These are phyloP conservation scores for Enoplosus armatus DNA, from an alignment of 2,797 vertebrate genomes.

Conservation along the genomic window DNA sequence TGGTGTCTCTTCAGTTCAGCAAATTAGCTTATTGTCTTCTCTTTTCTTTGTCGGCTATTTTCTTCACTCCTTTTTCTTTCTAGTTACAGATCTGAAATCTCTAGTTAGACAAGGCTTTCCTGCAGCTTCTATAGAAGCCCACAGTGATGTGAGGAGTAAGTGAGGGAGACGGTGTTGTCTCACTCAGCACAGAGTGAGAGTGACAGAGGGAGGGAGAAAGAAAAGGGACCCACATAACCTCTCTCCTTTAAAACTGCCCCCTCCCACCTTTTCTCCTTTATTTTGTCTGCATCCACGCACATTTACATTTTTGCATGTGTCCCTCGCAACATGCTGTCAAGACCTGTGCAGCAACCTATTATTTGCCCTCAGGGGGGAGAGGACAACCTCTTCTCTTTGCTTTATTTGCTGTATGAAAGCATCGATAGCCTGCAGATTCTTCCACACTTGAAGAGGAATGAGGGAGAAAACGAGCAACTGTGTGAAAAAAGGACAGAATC, in stretches of 20 bases:
- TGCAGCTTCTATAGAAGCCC: conserved; percentile 23
- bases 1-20: conserved; percentile 18
- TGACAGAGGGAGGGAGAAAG: conserved; percentile 56
- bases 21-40: conserved; percentile 7
- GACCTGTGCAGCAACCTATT: conserved; percentile 22
- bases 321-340: background rate
- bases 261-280: conserved; percentile 54
- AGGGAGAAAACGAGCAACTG: conserved; percentile 8
- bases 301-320: background rate
- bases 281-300: conserved; percentile 32
- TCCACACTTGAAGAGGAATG: conserved; percentile 3
- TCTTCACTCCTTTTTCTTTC: conserved; percentile 10
- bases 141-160: conserved; percentile 44
- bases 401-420: conserved; percentile 27
- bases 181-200: conserved; percentile 57
- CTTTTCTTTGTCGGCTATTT: background rate
- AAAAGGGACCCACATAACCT: conserved; percentile 51
- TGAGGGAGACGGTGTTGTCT: conserved; percentile 50
- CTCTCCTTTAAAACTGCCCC: conserved; percentile 56
- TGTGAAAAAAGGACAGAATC: background rate
- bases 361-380: conserved; percentile 10
- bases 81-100: conserved; percentile 17
- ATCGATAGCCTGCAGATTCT: conserved; percentile 33
- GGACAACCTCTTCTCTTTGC: conserved; percentile 2
- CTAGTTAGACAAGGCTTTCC: conserved; percentile 12